Percentiles rank a stretch among this genome's conserved stretches.
These are phyloP conservation scores for Trichogramma evanescens DNA, from an alignment of 2,888 invertebrate genomes.

Conservation along the genomic window DNA sequence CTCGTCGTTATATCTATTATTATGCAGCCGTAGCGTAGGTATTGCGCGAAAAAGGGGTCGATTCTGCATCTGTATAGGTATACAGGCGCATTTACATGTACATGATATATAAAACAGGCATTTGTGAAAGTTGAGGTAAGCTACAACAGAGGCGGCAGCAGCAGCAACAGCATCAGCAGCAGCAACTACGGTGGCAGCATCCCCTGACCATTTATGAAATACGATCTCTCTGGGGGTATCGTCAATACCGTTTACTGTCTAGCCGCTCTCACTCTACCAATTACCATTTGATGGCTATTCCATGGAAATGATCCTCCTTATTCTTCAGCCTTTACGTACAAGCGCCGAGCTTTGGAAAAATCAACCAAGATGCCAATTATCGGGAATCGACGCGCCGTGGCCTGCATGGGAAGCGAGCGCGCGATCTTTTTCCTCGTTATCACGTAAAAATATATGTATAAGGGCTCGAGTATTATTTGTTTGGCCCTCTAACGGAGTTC, in stretches of 20 bases:
- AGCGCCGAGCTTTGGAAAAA: background rate
- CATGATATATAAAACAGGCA: conserved; percentile 35
- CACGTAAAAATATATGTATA: background rate
- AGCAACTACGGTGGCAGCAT: conserved; percentile 1
- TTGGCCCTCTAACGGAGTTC: too few species aligned
- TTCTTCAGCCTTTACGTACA: conserved; percentile 5
- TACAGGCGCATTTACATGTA: too few species aligned
- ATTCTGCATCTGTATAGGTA: too few species aligned
- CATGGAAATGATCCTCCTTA: conserved; percentile 48
- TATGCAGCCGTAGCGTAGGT: conserved; percentile 18
- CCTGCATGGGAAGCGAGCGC: too few species aligned
- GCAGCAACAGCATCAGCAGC: conserved; percentile 16
- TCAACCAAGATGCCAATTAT: conserved; percentile 30
- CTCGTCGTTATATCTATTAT: conserved; percentile 37
- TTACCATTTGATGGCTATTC: conserved; percentile 46
- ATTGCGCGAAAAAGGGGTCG: too few species aligned
- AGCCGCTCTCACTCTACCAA: conserved; percentile 42
- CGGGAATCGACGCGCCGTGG: background rate
- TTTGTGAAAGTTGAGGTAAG: conserved; percentile 29
- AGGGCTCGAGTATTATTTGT: background rate
- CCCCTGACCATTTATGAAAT: conserved; percentile 36
- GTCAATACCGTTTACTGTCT: conserved; percentile 26
- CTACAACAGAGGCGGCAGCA: conserved; percentile 28
- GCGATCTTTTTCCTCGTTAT: too few species aligned
- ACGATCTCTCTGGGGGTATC: conserved; percentile 34